Evolutionary conservation across 2,113 vertebrate species (phyloP).

Genomic region (Macquaria ambigua): DNA sequence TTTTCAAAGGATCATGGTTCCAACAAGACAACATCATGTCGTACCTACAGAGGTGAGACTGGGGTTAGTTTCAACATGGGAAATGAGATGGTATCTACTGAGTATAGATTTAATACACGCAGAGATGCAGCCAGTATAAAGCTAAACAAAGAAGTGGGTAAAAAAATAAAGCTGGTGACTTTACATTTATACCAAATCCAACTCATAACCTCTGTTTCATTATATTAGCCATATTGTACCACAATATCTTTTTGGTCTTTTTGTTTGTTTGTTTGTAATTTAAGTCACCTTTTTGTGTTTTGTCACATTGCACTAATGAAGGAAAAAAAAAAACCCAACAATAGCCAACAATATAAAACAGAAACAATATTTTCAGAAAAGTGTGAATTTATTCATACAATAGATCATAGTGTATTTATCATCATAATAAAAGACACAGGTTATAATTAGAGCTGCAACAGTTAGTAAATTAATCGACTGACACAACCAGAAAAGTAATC

Average conservation of each 20-base stretch:
- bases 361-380: background rate
- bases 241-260: background rate
- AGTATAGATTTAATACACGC: background rate
- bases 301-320: background rate
- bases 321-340: background rate
- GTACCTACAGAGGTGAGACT: conserved; percentile 85
- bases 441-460: too few species aligned
- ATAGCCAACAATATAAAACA: background rate
- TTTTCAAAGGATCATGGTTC: conserved; percentile 93
- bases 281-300: background rate
- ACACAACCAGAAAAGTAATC: background rate
- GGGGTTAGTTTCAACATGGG: conserved; percentile 8
- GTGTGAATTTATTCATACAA: background rate
- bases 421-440: too few species aligned
- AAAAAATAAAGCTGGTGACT: background rate
- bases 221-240: background rate
- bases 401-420: background rate
- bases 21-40: conserved; percentile 97
- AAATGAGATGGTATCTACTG: background rate
- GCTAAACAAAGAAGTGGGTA: background rate
- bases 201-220: background rate
- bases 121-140: background rate
- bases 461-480: too few species aligned
- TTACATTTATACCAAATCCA: background rate
- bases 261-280: background rate